These are phyloP conservation scores for Tauraco hartlaubi DNA, from an alignment of 2,797 vertebrate species.

Conservation along the genomic window DNA sequence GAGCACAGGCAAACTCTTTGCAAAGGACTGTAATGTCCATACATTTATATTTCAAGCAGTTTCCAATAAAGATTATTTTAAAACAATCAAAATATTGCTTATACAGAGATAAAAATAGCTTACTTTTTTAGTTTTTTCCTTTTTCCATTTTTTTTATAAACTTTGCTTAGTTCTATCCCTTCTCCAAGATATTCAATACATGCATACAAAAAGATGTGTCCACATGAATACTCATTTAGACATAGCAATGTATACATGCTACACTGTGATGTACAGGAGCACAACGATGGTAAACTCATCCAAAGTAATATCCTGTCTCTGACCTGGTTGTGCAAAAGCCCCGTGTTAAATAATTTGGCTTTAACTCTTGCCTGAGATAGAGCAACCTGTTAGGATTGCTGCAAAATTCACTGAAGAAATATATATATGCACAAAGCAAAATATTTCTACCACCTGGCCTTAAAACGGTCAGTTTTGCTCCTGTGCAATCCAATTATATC, in stretches of 20 bases:
- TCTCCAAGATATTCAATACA: neutral
- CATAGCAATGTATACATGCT: rapidly evolving
- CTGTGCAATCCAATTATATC: neutral
- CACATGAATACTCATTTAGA: neutral
- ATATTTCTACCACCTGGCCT: neutral
- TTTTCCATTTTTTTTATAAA: neutral
- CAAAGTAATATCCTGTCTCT: neutral
- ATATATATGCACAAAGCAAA: neutral
- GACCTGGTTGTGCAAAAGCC: neutral
- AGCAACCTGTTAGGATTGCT: neutral
- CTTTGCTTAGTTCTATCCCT: neutral
- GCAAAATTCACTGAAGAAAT: neutral
- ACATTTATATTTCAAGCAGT: neutral
- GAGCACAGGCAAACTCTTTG: neutral
- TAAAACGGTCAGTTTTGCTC: neutral
- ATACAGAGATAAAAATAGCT: neutral
- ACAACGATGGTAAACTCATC: neutral
- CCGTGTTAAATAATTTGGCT: neutral
- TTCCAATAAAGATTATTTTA: neutral
- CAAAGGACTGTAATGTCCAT: neutral
- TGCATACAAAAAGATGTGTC: neutral
- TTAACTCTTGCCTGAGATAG: neutral
- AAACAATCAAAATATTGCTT: neutral
- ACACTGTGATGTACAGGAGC: neutral
- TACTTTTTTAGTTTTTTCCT: neutral